Percentiles rank a stretch among this genome's conserved stretches.
Conservation (phyloP, 2,797 vertebrate species). For the Natrix natrix region DNA sequence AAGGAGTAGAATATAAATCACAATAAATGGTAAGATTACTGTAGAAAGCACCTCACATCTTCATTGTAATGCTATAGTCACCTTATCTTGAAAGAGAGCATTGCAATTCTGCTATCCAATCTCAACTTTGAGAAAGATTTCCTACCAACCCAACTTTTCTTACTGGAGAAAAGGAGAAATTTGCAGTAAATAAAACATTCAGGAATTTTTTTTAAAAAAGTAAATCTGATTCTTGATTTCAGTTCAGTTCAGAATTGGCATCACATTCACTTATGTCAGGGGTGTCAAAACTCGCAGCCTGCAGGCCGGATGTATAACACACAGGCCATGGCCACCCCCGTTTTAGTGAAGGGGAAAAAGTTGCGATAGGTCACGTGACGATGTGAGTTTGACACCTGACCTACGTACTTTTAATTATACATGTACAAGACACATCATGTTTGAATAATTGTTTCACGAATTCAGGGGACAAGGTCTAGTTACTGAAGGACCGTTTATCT, state of each 20-base stretch:
- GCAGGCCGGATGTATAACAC: too few relatives aligned
- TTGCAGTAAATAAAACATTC: background rate
- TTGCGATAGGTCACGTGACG: too few relatives aligned
- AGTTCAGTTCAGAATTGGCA: background rate
- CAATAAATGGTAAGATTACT: conserved; percentile 24
- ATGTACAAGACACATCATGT: background rate
- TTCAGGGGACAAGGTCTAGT: background rate
- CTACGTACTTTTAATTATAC: background rate
- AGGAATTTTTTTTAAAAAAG: background rate
- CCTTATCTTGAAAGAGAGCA: conserved; percentile 13
- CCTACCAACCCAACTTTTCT: background rate
- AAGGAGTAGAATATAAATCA: conserved; percentile 33
- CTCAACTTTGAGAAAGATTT: conserved; percentile 11
- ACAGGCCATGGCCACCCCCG: too few relatives aligned
- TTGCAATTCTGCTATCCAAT: background rate
- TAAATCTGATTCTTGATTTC: background rate
- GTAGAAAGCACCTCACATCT: background rate
- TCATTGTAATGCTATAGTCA: conserved; percentile 11
- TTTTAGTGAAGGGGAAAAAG: too few relatives aligned
- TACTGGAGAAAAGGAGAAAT: conserved; percentile 15
- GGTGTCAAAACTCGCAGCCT: too few relatives aligned
- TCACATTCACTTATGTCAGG: background rate
- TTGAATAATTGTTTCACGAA: background rate
- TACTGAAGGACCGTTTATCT: background rate
- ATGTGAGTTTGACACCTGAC: too few relatives aligned